Conservation (phyloP, 2,888 invertebrate species). For the Pogonocherus hispidulus region DNA sequence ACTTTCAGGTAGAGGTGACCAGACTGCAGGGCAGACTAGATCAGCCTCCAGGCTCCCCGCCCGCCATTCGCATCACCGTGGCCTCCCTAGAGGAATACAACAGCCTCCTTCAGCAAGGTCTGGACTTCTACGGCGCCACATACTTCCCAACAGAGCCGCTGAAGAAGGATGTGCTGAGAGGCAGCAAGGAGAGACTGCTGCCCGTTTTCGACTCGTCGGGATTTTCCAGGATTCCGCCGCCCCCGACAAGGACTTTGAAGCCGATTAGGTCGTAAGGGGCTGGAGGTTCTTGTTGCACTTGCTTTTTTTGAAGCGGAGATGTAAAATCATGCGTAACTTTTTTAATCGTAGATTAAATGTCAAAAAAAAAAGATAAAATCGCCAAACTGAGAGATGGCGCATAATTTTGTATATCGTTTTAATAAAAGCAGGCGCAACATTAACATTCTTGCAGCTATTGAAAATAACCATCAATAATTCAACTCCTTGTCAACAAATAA, state of each 20-base stretch:
- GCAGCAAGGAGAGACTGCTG: constrained; percentile 70
- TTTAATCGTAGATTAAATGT: too few species aligned
- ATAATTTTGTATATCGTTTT: too few species aligned
- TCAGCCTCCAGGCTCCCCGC: constrained; percentile 72
- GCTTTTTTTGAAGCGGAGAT: too few species aligned
- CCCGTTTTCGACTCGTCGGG: constrained; percentile 90
- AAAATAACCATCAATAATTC: neutral
- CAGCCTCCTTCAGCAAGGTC: constrained; percentile 83
- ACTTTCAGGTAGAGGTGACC: constrained; percentile 76
- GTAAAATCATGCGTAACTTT: too few species aligned
- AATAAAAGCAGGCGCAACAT: too few species aligned
- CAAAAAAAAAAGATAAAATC: too few species aligned
- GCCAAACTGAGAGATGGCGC: too few species aligned
- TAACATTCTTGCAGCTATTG: neutral
- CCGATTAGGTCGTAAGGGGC: constrained; percentile 57
- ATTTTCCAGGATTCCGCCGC: constrained; percentile 87
- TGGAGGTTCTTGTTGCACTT: too few species aligned
- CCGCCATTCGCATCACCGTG: constrained; percentile 80
- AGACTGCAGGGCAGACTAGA: constrained; percentile 73
- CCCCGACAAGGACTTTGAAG: constrained; percentile 78
- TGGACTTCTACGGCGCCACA: constrained; percentile 90
- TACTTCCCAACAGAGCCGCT: constrained; percentile 86
- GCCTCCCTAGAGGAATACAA: constrained; percentile 84
- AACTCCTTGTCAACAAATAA: too few species aligned
- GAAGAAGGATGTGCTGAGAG: constrained; percentile 73